Percentiles rank a stretch among this genome's conserved stretches.
These are phyloP conservation scores for Lasioglossum malachurum DNA, from an alignment of 2,888 invertebrate genomes.

Conservation along the genomic window DNA sequence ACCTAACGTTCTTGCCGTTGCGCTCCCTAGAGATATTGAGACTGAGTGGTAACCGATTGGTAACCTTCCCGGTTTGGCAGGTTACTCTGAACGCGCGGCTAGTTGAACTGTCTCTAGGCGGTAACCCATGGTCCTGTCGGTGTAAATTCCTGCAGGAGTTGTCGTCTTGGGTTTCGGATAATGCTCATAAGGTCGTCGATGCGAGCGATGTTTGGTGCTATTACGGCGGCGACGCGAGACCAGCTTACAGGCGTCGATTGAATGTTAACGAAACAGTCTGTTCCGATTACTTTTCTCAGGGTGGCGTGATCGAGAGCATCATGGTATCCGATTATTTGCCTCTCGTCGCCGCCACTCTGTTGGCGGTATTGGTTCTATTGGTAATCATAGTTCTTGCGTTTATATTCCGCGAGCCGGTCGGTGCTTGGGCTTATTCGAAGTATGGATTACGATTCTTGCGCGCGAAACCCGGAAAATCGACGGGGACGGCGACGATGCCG, in stretches of 20 bases:
- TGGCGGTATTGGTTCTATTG: constrained; percentile 91
- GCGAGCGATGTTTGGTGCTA: constrained; percentile 93
- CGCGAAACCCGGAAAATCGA: constrained; percentile 86
- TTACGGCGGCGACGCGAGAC: constrained; percentile 91
- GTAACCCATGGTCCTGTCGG: constrained; percentile 96
- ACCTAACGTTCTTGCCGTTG: constrained; percentile 92
- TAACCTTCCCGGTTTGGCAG: constrained; percentile 92
- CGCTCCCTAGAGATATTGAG: constrained; percentile 92
- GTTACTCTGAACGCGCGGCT: constrained; percentile 88
- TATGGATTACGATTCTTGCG: constrained; percentile 92
- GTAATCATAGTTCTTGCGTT: constrained; percentile 92
- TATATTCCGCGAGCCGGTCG: constrained; percentile 93
- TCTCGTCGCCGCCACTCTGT: constrained; percentile 92
- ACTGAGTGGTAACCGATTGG: constrained; percentile 93
- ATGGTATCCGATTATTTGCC: constrained; percentile 93
- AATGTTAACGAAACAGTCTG: constrained; percentile 94
- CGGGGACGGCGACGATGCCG: constrained; percentile 86
- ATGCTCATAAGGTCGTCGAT: constrained; percentile 92
- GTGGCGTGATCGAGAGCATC: constrained; percentile 93
- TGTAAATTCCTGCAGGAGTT: constrained; percentile 95
- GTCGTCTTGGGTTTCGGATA: constrained; percentile 93
- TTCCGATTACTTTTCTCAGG: constrained; percentile 94
- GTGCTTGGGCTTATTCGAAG: constrained; percentile 94
- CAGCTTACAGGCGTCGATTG: constrained; percentile 91
- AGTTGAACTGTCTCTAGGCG: constrained; percentile 91